These are phyloP conservation scores for Psilopogon haemacephalus DNA, from an alignment of 2,113 vertebrate species.

Conservation along the genomic window DNA sequence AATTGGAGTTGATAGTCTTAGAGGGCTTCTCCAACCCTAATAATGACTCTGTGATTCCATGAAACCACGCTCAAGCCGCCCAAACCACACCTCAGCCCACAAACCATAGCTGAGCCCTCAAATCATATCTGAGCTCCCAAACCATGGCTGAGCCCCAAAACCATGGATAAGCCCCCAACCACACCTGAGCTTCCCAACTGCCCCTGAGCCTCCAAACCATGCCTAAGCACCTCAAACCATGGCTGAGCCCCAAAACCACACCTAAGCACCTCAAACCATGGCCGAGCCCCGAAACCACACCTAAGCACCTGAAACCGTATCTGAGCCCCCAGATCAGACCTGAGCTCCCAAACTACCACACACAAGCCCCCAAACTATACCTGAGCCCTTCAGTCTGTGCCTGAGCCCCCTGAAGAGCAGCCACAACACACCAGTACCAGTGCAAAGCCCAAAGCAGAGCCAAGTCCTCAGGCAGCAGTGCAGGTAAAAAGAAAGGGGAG, in stretches of 20 bases:
- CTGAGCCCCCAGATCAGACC: not conserved
- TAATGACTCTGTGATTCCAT: too few relatives aligned
- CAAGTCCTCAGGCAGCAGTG: not conserved
- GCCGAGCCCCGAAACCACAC: not conserved
- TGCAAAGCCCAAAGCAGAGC: not conserved
- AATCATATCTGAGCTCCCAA: too few relatives aligned
- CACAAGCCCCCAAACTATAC: not conserved
- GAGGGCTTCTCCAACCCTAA: too few relatives aligned
- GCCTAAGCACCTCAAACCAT: not conserved
- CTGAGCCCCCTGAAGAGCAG: fast-evolving
- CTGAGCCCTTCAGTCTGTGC: not conserved
- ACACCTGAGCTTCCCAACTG: not conserved
- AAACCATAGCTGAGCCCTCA: not conserved
- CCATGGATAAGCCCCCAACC: not conserved
- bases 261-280: not conserved
- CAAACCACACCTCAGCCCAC: not conserved
- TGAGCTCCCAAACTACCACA: not conserved
- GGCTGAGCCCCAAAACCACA: not conserved
- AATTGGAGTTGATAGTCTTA: too few relatives aligned
- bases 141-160: too few relatives aligned
- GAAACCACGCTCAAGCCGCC: too few relatives aligned
- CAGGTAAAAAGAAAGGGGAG: not conserved
- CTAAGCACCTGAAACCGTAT: not conserved
- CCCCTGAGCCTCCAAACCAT: not conserved
- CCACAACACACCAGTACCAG: not conserved